These are phyloP conservation scores for Resseliella maxima DNA, from an alignment of 2,888 invertebrate species.

Conservation along the genomic window DNA sequence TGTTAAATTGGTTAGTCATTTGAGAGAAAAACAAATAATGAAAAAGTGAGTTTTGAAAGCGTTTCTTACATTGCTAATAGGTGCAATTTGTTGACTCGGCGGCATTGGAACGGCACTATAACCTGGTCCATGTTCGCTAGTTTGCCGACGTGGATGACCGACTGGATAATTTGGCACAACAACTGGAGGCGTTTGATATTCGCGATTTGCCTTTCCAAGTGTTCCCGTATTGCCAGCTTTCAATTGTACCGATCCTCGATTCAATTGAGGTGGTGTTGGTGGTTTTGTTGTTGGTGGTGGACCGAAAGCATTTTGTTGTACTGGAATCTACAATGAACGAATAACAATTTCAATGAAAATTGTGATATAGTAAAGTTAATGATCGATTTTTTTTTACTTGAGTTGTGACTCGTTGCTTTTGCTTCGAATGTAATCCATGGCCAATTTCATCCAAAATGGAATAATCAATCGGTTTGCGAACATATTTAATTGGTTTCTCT, in stretches of 20 bases:
- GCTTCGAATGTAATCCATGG: slow-evolving; percentile 79
- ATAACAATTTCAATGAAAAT: slow-evolving; percentile 63
- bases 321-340: too few species aligned
- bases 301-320: slow-evolving; percentile 66
- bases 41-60: too few species aligned
- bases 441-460: slow-evolving; percentile 93
- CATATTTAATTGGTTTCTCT: slow-evolving; percentile 97
- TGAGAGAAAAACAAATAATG: not conserved
- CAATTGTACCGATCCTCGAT: slow-evolving; percentile 64
- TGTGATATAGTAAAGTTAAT: not conserved
- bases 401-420: slow-evolving; percentile 78
- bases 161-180: slow-evolving; percentile 95
- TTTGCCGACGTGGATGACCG: slow-evolving; percentile 76
- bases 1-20: too few species aligned
- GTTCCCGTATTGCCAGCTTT: slow-evolving; percentile 69
- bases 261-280: slow-evolving; percentile 91
- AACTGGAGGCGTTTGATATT: slow-evolving; percentile 93
- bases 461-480: slow-evolving; percentile 95
- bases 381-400: slow-evolving; percentile 64
- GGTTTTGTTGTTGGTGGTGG: slow-evolving; percentile 96
- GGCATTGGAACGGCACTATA: slow-evolving; percentile 86
- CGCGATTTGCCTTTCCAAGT: slow-evolving; percentile 78
- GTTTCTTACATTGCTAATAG: not conserved
- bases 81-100: slow-evolving; percentile 68
- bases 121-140: slow-evolving; percentile 72